Base-by-base conservation (phyloP, 2,888 invertebrate genomes). In the Metopia argyrocephala region DNA sequence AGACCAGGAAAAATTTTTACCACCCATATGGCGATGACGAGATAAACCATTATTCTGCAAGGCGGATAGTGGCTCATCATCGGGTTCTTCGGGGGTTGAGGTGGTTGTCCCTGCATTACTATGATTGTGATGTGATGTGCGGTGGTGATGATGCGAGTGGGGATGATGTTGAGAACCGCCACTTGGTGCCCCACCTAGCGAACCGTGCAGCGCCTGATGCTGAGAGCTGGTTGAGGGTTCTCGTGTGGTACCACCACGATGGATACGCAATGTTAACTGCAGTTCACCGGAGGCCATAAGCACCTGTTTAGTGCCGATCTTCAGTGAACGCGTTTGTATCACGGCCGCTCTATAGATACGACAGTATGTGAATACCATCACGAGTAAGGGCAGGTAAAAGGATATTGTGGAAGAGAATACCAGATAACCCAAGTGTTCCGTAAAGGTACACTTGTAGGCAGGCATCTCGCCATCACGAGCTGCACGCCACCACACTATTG, bases 301-400 rank as follows among this genome's bases (percentile, higher is more conserved):
- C 85, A 96, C 95, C 91, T 96, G 96, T 87, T 98, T 98, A 75
- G 96, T 96, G 78, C 98, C 98, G 79, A 96, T 93, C 88, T 97
- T 95, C 45, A 98, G 92, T 69, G 97, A 97, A 83, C 95, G 93
- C 70, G 97, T 97, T 91, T 98, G 98, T 85, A 95, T 95, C 2
- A 96, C 95, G 4, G 98, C 98, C 3, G 98, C 98, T 56, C 96
- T 93, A 91, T 98, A 98, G 85, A 98, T 98, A 84, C 96, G 94
- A 90, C 96, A 98, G 90, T 99, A 99, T 4, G 98, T 98, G 91
- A 98, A 98, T 84, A 99, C 96, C 97, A 99, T 99, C 74, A 99
- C 96, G 89, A 97, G 94, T 28, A 99, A 92, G 28, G 99, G 99
- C 85, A 98, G 93, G 91, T 99, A 99, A 91, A 99, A 99, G 21